A percentile compares a stretch with the other conserved stretches of the same genome.
phyloP scores from a whole-genome alignment of 1,140 invertebrate genomes.

The Dreissena polymorpha region DNA sequence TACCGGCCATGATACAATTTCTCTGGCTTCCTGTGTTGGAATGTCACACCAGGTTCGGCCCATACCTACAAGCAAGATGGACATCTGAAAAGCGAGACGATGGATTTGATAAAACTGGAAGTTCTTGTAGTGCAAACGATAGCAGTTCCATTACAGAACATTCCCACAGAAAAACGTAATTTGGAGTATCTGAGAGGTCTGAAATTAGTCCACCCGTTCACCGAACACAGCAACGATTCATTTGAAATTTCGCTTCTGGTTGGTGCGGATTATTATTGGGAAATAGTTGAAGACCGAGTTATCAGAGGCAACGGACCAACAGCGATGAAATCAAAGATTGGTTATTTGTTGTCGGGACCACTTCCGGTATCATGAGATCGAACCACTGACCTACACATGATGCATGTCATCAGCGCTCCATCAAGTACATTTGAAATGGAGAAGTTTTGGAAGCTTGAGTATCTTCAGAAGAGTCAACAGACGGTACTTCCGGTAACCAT shows the following conservation, averaged over 20 bases:
- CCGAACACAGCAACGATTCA: not conserved
- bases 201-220: not conserved
- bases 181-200: not conserved
- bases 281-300: not conserved
- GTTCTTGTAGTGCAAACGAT: not conserved
- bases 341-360: constrained; percentile 17
- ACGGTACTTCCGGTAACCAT: constrained; percentile 2
- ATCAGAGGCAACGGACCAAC: constrained; percentile 24
- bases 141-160: no score
- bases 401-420: constrained; percentile 10
- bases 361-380: not conserved
- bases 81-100: not conserved
- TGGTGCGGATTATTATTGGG: constrained; percentile 1
- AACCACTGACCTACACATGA: constrained; percentile 7
- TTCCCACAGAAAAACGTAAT: no score
- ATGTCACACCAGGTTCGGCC: not conserved
- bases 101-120: not conserved
- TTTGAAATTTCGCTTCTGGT: constrained; percentile 13
- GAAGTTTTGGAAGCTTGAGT: constrained; percentile 18
- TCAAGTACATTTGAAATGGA: not conserved
- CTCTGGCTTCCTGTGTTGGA: not conserved
- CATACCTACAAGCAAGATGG: not conserved
- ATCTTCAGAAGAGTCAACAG: not conserved
- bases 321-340: constrained; percentile 8
- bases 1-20: not conserved